phyloP scores from a whole-genome alignment of 2,888 invertebrate genomes.

The Germaria angustata region DNA sequence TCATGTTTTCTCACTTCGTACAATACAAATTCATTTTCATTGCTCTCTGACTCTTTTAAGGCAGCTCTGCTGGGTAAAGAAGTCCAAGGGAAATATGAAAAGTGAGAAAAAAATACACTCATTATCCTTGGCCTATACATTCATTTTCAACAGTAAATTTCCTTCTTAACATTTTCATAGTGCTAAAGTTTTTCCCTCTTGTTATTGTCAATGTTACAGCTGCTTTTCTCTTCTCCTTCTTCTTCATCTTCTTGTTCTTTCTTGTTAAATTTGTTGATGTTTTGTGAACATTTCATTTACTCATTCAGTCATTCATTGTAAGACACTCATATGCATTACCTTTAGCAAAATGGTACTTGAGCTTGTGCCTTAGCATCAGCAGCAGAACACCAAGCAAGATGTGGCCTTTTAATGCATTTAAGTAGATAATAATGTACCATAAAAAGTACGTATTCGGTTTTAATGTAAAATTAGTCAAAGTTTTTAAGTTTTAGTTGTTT shows the following conservation, averaged over 20 bases:
- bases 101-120: constrained; percentile 23
- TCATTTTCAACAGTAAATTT: constrained; percentile 57
- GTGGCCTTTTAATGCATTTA: constrained; percentile 1
- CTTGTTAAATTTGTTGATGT: constrained; percentile 35
- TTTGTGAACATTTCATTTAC: constrained; percentile 47
- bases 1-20: constrained; percentile 14
- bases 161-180: constrained; percentile 63
- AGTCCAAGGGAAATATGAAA: background rate
- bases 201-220: constrained; percentile 29
- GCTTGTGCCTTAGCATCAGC: constrained; percentile 35
- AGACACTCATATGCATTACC: constrained; percentile 46
- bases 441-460: constrained; percentile 11
- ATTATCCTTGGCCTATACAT: constrained; percentile 66
- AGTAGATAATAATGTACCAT: background rate
- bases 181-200: constrained; percentile 53
- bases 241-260: background rate
- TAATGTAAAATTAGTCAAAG: no score
- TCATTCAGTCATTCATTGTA: constrained; percentile 41
- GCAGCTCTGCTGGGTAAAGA: background rate
- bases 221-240: constrained; percentile 21
- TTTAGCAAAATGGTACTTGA: constrained; percentile 43
- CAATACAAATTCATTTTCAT: background rate
- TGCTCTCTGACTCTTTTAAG: constrained; percentile 21
- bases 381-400: constrained; percentile 12
- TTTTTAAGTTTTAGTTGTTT: no score